Percentiles rank a stretch among this genome's conserved stretches.
These are phyloP conservation scores for Brachypterus glaber DNA, from an alignment of 2,888 invertebrate species.

Conservation along the genomic window DNA sequence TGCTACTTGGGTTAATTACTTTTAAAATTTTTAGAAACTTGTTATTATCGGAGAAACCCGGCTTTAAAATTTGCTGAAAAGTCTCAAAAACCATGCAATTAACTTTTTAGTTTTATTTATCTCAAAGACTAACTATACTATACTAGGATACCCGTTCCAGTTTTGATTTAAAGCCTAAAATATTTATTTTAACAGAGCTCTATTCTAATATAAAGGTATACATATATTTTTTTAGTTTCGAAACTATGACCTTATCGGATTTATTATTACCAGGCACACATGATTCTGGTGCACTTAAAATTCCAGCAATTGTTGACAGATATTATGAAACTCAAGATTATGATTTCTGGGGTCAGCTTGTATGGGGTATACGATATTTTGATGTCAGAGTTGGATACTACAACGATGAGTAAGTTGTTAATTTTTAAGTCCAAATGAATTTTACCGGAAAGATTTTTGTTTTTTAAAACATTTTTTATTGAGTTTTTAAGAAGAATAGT, in stretches of 20 bases:
- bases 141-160: no score
- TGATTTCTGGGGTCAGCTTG: constrained; percentile 47
- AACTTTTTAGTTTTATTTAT: no score
- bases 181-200: no score
- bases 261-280: constrained; percentile 59
- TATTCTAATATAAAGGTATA: no score
- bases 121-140: no score
- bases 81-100: no score
- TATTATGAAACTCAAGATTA: constrained; percentile 41
- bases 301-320: constrained; percentile 6
- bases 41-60: no score
- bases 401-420: constrained; percentile 12
- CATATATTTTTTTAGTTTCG: constrained; percentile 13
- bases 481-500: no score
- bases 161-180: no score
- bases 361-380: constrained; percentile 51
- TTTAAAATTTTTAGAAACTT: no score
- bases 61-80: no score
- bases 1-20: no score
- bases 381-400: constrained; percentile 52
- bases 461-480: background rate
- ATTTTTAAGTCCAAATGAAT: background rate
- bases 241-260: constrained; percentile 36
- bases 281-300: constrained; percentile 50
- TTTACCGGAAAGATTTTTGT: background rate